Evolutionary conservation across 2,888 invertebrate genomes (phyloP).

Genomic region (Conomelus anceps): DNA sequence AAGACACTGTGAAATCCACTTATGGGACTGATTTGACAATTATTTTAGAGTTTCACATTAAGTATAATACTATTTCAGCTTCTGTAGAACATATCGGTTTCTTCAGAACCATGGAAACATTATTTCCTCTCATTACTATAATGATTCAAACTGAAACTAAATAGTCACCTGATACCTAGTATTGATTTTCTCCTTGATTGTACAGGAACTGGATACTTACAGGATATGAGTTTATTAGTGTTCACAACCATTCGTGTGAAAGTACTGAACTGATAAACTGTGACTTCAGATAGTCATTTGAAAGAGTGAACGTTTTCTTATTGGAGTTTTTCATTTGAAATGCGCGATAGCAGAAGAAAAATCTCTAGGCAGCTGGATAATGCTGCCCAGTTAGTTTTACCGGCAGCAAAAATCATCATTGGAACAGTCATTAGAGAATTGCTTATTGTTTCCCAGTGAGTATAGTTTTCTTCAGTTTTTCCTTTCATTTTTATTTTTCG

Average conservation of each 20-base stretch:
- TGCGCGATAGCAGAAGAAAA: background rate
- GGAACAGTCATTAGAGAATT: constrained; percentile 47
- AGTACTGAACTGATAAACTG: background rate
- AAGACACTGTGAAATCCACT: too few species aligned
- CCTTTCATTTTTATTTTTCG: background rate
- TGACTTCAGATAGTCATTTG: background rate
- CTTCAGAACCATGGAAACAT: too few species aligned
- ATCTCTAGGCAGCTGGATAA: constrained; percentile 35
- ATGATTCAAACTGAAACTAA: background rate
- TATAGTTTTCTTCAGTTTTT: background rate
- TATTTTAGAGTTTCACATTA: too few species aligned
- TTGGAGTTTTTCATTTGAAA: background rate
- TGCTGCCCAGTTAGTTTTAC: constrained; percentile 44
- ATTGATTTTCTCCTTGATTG: background rate
- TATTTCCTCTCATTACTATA: background rate
- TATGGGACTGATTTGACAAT: too few species aligned
- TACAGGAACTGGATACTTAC: background rate
- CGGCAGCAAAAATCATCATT: constrained; percentile 46
- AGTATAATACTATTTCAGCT: too few species aligned
- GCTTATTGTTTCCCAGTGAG: constrained; percentile 48
- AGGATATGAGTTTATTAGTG: background rate
- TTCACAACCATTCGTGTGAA: background rate
- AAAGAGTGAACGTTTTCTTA: background rate
- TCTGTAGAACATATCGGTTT: too few species aligned
- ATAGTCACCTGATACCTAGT: background rate